These are phyloP conservation scores for Channallabes apus DNA, from an alignment of 2,797 vertebrate species.

Conservation along the genomic window DNA sequence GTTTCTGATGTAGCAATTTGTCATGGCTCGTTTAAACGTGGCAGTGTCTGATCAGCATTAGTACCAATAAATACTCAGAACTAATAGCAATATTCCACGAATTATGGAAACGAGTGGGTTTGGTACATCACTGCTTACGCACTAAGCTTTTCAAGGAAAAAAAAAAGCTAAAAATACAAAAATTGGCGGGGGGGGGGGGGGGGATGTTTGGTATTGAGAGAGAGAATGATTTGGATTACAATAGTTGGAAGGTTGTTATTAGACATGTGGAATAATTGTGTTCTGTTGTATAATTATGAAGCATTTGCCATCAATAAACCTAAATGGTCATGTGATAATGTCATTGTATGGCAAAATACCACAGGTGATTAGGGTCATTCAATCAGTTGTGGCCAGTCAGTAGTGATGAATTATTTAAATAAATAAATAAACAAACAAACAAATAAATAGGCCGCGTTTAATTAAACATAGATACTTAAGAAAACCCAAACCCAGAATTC, in stretches of 20 bases:
- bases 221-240: neutral
- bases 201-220: neutral
- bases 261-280: neutral
- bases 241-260: neutral
- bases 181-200: too few species aligned
- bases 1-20: neutral
- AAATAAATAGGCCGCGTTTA: neutral
- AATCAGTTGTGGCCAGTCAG: neutral
- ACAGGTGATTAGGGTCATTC: neutral
- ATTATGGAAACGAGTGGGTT: neutral
- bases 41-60: neutral
- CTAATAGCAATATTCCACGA: neutral
- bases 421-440: neutral
- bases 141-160: neutral
- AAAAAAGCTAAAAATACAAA: neutral
- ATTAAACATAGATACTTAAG: conserved; percentile 1
- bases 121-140: neutral
- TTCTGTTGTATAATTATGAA: neutral
- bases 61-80: neutral
- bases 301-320: neutral
- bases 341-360: neutral
- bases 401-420: neutral
- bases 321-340: neutral
- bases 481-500: neutral
- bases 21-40: neutral